Evolutionary conservation across 2,888 invertebrate species (phyloP).

Genomic region (Melipona beecheii): DNA sequence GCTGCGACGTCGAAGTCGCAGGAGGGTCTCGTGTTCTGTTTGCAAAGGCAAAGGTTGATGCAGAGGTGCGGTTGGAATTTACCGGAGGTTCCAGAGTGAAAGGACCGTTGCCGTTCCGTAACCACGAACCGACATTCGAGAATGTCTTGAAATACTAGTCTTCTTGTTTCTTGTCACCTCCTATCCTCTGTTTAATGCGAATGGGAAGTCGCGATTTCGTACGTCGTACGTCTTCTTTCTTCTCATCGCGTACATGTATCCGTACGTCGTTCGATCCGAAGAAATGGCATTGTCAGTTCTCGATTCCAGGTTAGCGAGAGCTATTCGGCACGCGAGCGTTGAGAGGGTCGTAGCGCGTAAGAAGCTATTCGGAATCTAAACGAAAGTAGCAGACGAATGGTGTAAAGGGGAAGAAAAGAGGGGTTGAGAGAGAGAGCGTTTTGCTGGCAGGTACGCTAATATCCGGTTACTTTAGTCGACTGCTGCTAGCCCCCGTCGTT

Average conservation of each 20-base stretch:
- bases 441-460: slow-evolving; percentile 63
- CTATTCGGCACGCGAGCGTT: slow-evolving; percentile 26
- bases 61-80: slow-evolving; percentile 65
- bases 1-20: slow-evolving; percentile 55
- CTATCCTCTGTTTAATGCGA: background rate
- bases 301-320: slow-evolving; percentile 28
- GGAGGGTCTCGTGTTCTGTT: slow-evolving; percentile 60
- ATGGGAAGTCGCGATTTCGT: background rate
- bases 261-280: background rate
- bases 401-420: background rate
- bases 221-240: too few relatives aligned
- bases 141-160: slow-evolving; percentile 72
- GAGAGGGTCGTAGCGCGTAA: background rate
- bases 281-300: slow-evolving; percentile 8
- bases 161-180: slow-evolving; percentile 41
- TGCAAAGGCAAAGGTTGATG: slow-evolving; percentile 64
- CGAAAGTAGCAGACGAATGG: background rate
- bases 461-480: slow-evolving; percentile 65
- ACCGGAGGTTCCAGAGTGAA: slow-evolving; percentile 59
- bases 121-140: slow-evolving; percentile 64
- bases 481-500: slow-evolving; percentile 43
- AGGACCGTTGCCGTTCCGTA: slow-evolving; percentile 65
- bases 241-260: background rate
- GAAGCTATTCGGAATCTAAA: slow-evolving; percentile 47
- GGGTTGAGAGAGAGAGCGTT: slow-evolving; percentile 34